Evolutionary conservation across 2,888 invertebrate species (phyloP).

Genomic region (Amphipoea lucens): DNA sequence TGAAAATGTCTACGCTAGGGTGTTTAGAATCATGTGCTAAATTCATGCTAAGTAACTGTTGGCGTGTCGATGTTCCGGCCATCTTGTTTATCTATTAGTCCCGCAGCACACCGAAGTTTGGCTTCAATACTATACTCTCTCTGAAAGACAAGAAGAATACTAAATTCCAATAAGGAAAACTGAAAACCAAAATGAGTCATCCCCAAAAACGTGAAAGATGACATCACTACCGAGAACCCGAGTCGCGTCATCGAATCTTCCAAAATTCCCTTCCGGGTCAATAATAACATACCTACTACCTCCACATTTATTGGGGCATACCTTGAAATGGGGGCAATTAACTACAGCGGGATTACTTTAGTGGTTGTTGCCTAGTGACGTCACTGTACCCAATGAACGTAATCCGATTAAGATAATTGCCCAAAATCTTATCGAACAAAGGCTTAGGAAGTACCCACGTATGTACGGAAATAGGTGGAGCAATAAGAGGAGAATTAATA

Average conservation of each 20-base stretch:
- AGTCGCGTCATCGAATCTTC: constrained; percentile 24
- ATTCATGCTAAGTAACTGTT: too few species aligned
- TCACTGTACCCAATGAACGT: constrained; percentile 77
- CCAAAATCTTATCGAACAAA: constrained; percentile 83
- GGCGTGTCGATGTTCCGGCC: too few species aligned
- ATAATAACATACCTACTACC: constrained; percentile 46
- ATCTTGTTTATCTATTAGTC: too few species aligned
- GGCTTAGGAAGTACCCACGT: constrained; percentile 68
- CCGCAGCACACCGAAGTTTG: not conserved
- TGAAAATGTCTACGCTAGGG: too few species aligned
- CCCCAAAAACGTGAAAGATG: constrained; percentile 17
- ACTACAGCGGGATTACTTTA: constrained; percentile 81
- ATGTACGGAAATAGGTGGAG: constrained; percentile 21
- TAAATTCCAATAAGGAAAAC: not conserved
- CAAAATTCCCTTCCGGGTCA: constrained; percentile 48
- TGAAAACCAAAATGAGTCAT: constrained; percentile 27
- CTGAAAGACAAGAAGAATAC: not conserved
- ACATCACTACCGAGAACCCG: constrained; percentile 29
- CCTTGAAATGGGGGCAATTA: constrained; percentile 83
- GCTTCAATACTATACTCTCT: not conserved
- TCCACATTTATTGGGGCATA: constrained; percentile 63
- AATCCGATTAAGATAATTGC: constrained; percentile 90
- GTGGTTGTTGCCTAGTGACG: constrained; percentile 89
- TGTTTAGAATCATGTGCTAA: too few species aligned
- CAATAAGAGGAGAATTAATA: constrained; percentile 42